Evolutionary conservation across 2,888 invertebrate species (phyloP), one percentile per base, ranked within the genome.

Genomic region (Parnassius orleans): DNA sequence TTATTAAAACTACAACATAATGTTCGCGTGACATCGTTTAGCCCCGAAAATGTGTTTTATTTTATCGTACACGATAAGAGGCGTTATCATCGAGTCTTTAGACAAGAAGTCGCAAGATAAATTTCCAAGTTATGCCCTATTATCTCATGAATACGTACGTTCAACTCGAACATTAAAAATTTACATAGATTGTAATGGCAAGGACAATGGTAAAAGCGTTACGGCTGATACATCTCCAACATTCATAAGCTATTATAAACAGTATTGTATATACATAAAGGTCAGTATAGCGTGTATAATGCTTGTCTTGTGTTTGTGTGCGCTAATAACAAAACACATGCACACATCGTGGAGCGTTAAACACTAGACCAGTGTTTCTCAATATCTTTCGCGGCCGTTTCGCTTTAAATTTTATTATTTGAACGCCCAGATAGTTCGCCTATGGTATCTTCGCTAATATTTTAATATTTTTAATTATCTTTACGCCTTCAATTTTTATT

Each of bases 141-240:
- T 84, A 84, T 85, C 86, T 79, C 71, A 73, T 75, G 68, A 75
- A 77, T 79, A 79, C 77, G 83, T 81, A 73, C 85, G 70, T 87
- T 86, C 84, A 86, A 86, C 86, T 84, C 79, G 70, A 77, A 78
- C 74, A 77, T 73, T 68, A 76, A 75, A 76, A 75, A 80, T 80
- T 77, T 77, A 78, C 78, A 80, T 80, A 77, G 69, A 70, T 72
- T 66, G 63, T 60, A 66, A 63, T 63, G 65, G 65, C 76, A 76
- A 78, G 74, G 74, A 71, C 71, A 63, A 63, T 54, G 63, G 59
- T 63, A 63, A 63, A 59, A 58, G 63, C 58, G 59, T 59, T 47
- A 41, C 12, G 55, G n/a, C 24, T 9, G 51, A 59, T 42, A 59
- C 15, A 48, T 10, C 48, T 10, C 48, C 14, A 9, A 48, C 14